Evolutionary conservation across 2,797 vertebrate genomes (phyloP).

Genomic region (Catostomus latipinnis): DNA sequence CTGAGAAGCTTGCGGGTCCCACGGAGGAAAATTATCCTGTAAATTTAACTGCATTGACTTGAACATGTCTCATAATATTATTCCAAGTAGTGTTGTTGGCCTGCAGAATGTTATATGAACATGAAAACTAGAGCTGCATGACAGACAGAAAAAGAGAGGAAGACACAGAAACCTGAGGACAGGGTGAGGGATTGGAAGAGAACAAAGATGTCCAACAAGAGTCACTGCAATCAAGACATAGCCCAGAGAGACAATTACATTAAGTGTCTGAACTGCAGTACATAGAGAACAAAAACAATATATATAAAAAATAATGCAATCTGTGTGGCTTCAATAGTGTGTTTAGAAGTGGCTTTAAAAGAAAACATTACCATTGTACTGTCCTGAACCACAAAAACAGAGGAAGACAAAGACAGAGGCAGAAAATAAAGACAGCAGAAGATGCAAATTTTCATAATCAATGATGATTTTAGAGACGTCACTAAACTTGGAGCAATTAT

Average conservation of each 20-base stretch:
- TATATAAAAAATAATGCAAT: conserved; percentile 5
- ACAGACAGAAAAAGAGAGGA: conserved; percentile 39
- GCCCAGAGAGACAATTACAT: conserved; percentile 10
- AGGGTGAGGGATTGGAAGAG: background rate
- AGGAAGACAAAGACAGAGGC: background rate
- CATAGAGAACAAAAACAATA: conserved; percentile 63
- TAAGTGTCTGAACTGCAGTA: conserved; percentile 14
- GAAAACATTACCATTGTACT: conserved; percentile 35
- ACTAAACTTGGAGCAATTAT: background rate
- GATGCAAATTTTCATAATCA: background rate
- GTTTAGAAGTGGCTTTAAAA: conserved; percentile 53
- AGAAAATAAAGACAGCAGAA: background rate
- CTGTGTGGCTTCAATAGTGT: conserved; percentile 54
- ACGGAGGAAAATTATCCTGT: background rate
- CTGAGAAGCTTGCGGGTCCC: background rate
- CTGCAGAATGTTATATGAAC: background rate
- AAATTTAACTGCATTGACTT: background rate
- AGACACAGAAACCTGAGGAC: background rate
- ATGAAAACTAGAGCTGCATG: background rate
- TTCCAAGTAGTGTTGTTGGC: background rate
- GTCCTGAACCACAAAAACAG: background rate
- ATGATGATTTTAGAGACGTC: background rate
- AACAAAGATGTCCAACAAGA: conserved; percentile 8
- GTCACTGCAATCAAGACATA: conserved; percentile 1
- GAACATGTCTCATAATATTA: background rate